Conservation (phyloP, 2,113 vertebrate genomes). For the Petrocephalus zakoni region DNA sequence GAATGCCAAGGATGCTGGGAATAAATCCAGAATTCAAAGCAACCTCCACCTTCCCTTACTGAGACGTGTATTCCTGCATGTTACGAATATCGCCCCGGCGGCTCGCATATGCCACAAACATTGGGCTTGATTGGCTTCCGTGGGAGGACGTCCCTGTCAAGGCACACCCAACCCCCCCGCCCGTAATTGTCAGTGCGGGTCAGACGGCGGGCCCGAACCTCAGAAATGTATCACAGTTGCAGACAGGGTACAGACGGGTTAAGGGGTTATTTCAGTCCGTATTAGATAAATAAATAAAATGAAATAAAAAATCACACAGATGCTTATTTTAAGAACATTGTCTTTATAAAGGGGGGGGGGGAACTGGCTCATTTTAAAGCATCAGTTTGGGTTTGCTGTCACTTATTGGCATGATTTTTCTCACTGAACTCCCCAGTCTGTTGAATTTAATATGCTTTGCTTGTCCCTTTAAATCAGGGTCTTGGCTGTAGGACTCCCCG, state of each 20-base stretch:
- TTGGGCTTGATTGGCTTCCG: constrained; percentile 31
- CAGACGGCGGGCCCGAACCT: background rate
- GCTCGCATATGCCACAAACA: background rate
- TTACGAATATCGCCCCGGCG: background rate
- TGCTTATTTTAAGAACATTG: background rate
- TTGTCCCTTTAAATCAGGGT: background rate
- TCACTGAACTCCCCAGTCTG: background rate
- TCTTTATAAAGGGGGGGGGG: background rate
- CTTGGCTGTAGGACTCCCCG: background rate
- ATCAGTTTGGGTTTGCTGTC: background rate
- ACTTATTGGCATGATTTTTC: background rate
- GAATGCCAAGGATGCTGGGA: background rate
- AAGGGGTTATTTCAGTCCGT: background rate
- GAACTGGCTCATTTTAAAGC: background rate
- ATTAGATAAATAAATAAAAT: background rate
- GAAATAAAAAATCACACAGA: background rate
- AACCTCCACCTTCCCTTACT: background rate
- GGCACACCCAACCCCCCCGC: background rate
- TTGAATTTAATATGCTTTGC: background rate
- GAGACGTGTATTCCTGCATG: background rate
- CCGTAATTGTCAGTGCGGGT: constrained; percentile 5
- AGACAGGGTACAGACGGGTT: background rate
- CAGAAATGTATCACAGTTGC: background rate
- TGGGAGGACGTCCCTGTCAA: constrained; percentile 15
- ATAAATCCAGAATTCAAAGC: background rate